phyloP scores from a whole-genome alignment of 2,113 vertebrate species.

The Bos indicus region DNA sequence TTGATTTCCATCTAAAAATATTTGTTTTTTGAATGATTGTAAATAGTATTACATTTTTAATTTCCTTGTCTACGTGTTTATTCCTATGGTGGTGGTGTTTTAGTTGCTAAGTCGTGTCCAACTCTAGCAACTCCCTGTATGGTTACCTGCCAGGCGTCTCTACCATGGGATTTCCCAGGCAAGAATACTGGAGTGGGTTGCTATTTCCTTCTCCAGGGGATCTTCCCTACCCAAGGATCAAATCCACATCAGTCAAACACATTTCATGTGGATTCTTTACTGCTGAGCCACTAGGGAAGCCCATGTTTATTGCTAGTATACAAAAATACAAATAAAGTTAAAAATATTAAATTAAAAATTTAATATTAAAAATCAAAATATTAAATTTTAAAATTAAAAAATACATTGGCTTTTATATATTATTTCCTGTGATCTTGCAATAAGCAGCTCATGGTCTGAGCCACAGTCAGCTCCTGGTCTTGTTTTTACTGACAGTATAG shows the following conservation, averaged over 20 bases:
- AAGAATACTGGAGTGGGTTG: neutral
- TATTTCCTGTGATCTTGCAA: neutral
- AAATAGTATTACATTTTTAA: neutral
- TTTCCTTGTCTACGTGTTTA: neutral
- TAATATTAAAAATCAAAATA: too few relatives aligned
- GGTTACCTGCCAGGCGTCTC: neutral
- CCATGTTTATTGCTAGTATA: neutral
- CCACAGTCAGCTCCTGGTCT: neutral
- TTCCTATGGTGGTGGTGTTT: neutral
- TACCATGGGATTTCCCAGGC: neutral
- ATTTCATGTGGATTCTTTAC: neutral
- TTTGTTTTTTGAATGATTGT: neutral
- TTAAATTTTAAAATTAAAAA: neutral
- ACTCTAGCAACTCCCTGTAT: neutral
- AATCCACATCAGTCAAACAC: neutral
- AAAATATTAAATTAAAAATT: too few relatives aligned
- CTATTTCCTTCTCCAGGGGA: neutral
- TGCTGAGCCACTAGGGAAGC: neutral
- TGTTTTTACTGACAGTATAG: neutral
- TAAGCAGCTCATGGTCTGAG: neutral
- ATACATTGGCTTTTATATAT: neutral
- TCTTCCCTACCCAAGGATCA: neutral
- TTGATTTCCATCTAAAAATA: neutral
- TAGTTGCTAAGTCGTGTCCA: neutral
- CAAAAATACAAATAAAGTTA: neutral